These are phyloP conservation scores for Coluber constrictor DNA, from an alignment of 2,797 vertebrate species.

Conservation along the genomic window DNA sequence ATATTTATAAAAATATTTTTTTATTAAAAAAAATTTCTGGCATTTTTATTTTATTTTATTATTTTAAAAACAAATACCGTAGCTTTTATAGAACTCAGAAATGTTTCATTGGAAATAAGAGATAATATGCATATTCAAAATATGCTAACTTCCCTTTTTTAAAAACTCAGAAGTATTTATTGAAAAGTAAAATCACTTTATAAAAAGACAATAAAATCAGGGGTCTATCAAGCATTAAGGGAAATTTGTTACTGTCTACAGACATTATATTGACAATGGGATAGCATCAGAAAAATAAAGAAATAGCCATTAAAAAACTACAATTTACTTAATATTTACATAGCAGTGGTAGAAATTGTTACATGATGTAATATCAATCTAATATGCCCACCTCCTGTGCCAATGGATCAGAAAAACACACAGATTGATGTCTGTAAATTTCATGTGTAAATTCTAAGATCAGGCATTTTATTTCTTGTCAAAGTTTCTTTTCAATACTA, in stretches of 20 bases:
- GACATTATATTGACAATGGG: not conserved
- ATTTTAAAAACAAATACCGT: not conserved
- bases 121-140: not conserved
- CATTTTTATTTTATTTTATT: not conserved
- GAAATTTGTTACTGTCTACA: not conserved
- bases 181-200: not conserved
- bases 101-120: not conserved
- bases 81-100: not conserved
- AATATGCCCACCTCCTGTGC: not conserved
- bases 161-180: not conserved
- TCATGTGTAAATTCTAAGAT: not conserved
- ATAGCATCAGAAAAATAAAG: not conserved
- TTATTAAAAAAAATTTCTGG: no score
- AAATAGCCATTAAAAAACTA: not conserved
- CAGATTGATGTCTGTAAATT: not conserved
- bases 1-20: no score
- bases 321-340: not conserved
- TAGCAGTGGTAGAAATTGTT: not conserved
- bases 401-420: not conserved
- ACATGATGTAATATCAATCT: not conserved
- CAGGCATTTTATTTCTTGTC: not conserved
- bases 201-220: not conserved
- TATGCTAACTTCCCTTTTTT: not conserved
- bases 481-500: slow-evolving; percentile 7
- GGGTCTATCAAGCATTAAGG: not conserved